Percentiles rank a stretch among this genome's conserved stretches.
These are phyloP conservation scores for Antigone vipio DNA, from an alignment of 2,113 vertebrate species.

Conservation along the genomic window DNA sequence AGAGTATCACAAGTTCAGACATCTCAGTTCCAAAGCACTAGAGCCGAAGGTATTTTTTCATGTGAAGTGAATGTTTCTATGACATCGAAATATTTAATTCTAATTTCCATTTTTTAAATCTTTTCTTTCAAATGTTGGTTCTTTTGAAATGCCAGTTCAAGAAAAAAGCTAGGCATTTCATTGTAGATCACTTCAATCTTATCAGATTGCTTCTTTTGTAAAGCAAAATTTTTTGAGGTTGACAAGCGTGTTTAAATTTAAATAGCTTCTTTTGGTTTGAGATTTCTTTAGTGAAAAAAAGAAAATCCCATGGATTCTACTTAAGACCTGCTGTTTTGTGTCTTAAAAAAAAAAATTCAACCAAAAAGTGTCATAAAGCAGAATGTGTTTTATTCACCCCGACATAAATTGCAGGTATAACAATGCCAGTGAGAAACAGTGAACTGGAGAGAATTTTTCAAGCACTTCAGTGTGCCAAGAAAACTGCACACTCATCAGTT, in stretches of 20 bases:
- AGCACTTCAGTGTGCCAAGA: neutral
- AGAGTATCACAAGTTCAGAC: neutral
- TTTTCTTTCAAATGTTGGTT: neutral
- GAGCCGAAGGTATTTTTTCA: neutral
- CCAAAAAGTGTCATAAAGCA: neutral
- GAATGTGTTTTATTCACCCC: neutral
- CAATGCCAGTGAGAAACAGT: neutral
- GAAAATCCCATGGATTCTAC: neutral
- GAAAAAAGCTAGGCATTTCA: neutral
- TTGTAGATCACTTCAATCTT: neutral
- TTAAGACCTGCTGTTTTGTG: neutral
- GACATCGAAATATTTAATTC: conserved; percentile 20
- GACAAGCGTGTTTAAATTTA: neutral
- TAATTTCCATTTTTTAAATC: neutral
- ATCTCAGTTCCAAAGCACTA: neutral
- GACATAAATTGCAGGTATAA: neutral
- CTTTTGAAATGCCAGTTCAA: neutral
- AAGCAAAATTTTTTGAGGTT: neutral
- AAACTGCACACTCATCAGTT: neutral
- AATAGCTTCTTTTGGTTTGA: neutral
- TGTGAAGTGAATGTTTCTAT: neutral
- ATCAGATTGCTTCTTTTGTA: conserved; percentile 9
- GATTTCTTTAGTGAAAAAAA: neutral
- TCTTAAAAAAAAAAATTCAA: neutral
- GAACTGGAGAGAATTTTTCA: neutral